A percentile compares a stretch with the other conserved stretches of the same genome.
Evolutionary conservation across 2,113 vertebrate genomes (phyloP).

Genomic region (Notothenia rossii): DNA sequence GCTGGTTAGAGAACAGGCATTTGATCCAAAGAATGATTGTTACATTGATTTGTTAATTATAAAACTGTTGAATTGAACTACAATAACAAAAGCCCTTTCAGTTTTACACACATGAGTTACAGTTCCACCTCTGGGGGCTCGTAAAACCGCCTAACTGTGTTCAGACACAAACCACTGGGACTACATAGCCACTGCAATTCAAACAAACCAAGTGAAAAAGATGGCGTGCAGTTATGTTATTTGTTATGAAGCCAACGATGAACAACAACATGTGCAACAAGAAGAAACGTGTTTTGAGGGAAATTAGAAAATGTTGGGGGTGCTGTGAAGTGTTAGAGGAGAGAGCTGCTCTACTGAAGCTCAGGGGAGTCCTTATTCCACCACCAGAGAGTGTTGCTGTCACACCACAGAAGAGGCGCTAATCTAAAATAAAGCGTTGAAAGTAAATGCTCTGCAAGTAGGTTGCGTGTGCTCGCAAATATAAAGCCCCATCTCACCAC

Average conservation of each 20-base stretch:
- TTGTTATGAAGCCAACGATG: constrained; percentile 11
- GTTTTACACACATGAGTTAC: background rate
- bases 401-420: background rate
- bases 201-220: background rate
- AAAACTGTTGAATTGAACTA: constrained; percentile 4
- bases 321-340: constrained; percentile 49
- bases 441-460: background rate
- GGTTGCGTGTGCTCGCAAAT: background rate
- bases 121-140: constrained; percentile 14
- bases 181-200: background rate
- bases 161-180: constrained; percentile 14
- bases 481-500: background rate
- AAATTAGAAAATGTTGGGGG: constrained; percentile 27
- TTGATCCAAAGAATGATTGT: background rate
- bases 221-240: constrained; percentile 46
- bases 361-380: constrained; percentile 22
- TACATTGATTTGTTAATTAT: background rate
- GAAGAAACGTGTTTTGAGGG: constrained; percentile 14
- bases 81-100: background rate
- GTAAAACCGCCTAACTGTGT: constrained; percentile 13
- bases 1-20: background rate
- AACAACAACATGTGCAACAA: constrained; percentile 16
- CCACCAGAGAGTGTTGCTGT: constrained; percentile 36
- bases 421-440: background rate
- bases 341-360: constrained; percentile 31